A percentile compares a stretch with the other conserved stretches of the same genome.
phyloP scores from a whole-genome alignment of 1,140 invertebrate species.

The Cotesia glomerata region DNA sequence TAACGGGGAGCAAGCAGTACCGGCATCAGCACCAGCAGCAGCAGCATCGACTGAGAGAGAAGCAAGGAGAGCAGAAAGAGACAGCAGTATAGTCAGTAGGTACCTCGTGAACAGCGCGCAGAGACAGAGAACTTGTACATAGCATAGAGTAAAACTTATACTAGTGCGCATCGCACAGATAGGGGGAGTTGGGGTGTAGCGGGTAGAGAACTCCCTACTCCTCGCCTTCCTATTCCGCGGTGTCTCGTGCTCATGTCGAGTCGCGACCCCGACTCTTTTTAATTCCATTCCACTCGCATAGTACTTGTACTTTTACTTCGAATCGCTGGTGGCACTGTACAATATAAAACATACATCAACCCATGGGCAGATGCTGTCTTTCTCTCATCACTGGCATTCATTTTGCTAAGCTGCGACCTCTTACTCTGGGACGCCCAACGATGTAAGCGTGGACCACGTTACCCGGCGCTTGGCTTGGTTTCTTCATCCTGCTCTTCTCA shows the following conservation, averaged over 20 bases:
- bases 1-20: slow-evolving; percentile 33
- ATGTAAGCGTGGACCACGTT: no score
- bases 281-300: slow-evolving; percentile 6
- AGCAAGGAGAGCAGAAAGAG: no score
- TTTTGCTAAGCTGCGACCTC: no score
- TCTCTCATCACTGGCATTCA: no score
- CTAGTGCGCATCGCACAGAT: no score
- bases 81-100: slow-evolving; percentile 21
- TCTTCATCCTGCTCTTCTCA: no score
- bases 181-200: slow-evolving; percentile 1
- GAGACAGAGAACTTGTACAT: no score
- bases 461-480: no score
- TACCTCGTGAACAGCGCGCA: background rate
- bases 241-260: slow-evolving; percentile 5
- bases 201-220: slow-evolving; percentile 1
- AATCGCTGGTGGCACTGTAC: background rate
- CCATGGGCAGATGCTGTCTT: no score
- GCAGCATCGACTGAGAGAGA: slow-evolving; percentile 35
- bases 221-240: background rate
- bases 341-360: background rate
- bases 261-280: slow-evolving; percentile 29
- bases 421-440: no score
- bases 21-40: slow-evolving; percentile 30
- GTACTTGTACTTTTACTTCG: background rate
- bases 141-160: no score